Percentiles rank a stretch among this genome's conserved stretches.
phyloP scores from a whole-genome alignment of 2,888 invertebrate species.

The Brachypterus glaber region DNA sequence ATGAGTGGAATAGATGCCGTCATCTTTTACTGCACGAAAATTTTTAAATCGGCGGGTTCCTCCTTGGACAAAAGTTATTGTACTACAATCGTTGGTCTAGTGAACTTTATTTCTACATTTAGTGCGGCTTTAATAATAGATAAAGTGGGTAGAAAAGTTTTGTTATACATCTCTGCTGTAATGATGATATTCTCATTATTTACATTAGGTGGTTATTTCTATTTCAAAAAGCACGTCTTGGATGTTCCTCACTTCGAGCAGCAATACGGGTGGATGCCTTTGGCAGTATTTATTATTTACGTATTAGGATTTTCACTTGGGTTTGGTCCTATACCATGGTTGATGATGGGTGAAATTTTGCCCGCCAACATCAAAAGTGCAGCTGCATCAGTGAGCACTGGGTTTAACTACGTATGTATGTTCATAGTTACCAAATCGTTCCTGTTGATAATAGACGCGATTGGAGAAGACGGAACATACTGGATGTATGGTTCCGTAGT shows the following conservation, averaged over 20 bases:
- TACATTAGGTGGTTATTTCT: constrained; percentile 69
- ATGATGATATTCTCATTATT: constrained; percentile 67
- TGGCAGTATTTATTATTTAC: constrained; percentile 71
- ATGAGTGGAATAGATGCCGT: constrained; percentile 92
- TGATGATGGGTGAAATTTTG: constrained; percentile 88
- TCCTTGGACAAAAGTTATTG: constrained; percentile 64
- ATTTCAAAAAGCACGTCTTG: constrained; percentile 52
- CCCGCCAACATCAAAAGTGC: constrained; percentile 80
- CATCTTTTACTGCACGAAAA: constrained; percentile 83
- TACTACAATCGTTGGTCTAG: constrained; percentile 79
- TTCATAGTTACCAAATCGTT: constrained; percentile 84
- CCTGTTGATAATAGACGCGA: constrained; percentile 51
- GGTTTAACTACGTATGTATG: constrained; percentile 84
- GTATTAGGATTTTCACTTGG: constrained; percentile 82
- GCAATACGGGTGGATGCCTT: constrained; percentile 69
- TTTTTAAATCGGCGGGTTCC: constrained; percentile 78
- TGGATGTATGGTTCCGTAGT: constrained; percentile 73
- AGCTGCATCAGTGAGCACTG: constrained; percentile 81
- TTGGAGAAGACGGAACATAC: constrained; percentile 65
- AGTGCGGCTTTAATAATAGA: constrained; percentile 82
- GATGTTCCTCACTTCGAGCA: constrained; percentile 50
- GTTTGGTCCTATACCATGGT: constrained; percentile 60
- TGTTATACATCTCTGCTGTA: constrained; percentile 73
- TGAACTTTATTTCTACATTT: constrained; percentile 83
- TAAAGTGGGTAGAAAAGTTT: constrained; percentile 76